phyloP scores from a whole-genome alignment of 2,888 invertebrate species.

The Pandemis cinnamomeana region DNA sequence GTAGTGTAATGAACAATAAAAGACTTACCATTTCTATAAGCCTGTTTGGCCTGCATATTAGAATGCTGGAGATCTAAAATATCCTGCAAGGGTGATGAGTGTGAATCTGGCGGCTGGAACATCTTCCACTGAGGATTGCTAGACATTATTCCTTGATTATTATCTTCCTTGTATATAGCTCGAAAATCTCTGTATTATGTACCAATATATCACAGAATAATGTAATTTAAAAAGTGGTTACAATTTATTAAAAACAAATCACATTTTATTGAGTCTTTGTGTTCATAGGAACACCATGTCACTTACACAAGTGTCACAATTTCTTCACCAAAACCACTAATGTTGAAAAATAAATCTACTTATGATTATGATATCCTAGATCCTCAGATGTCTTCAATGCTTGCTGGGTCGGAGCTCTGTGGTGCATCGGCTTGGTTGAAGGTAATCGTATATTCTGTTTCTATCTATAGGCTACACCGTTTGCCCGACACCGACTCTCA shows the following conservation, averaged over 20 bases:
- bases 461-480: constrained; percentile 58
- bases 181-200: constrained; percentile 72
- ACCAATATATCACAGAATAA: constrained; percentile 81
- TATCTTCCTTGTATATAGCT: constrained; percentile 77
- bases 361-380: constrained; percentile 76
- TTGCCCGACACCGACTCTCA: constrained; percentile 58
- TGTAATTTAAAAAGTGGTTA: constrained; percentile 66
- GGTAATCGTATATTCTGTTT: constrained; percentile 65
- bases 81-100: constrained; percentile 92
- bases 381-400: constrained; percentile 96
- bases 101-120: constrained; percentile 95
- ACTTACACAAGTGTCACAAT: constrained; percentile 67
- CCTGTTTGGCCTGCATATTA: constrained; percentile 78
- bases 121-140: constrained; percentile 95
- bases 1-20: not conserved
- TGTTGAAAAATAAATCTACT: constrained; percentile 82
- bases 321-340: constrained; percentile 71
- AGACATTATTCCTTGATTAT: constrained; percentile 85
- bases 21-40: constrained; percentile 84
- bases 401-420: constrained; percentile 90
- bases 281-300: constrained; percentile 68
- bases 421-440: constrained; percentile 74
- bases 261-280: constrained; percentile 75
- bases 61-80: constrained; percentile 90
- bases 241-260: constrained; percentile 72